Evolutionary conservation across 92 coral and sea anemone genomes (phyloP).

Genomic region (Metridium senile): DNA sequence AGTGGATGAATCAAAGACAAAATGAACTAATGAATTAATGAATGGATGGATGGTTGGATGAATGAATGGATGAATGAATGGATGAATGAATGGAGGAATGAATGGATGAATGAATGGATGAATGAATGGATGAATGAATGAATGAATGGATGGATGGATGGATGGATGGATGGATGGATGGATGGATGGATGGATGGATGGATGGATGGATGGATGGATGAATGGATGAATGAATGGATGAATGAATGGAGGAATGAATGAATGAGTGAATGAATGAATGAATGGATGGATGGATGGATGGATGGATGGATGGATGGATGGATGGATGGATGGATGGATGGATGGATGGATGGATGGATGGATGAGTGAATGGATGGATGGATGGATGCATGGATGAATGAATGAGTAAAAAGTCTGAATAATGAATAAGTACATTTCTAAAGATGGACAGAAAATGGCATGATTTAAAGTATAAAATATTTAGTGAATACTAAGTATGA

Average conservation of each 20-base stretch:
- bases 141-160: not conserved
- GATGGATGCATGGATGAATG: not conserved
- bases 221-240: not conserved
- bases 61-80: conserved; percentile 11
- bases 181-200: conserved; percentile 4
- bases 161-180: not conserved
- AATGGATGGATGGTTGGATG: not conserved
- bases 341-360: not conserved
- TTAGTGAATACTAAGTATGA: no score
- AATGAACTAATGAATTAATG: not conserved
- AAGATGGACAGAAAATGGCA: no score
- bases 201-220: not conserved
- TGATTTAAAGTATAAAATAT: no score
- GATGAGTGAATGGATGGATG: no score
- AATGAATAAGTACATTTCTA: no score
- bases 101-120: not conserved
- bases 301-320: not conserved
- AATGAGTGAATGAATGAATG: conserved; percentile 4
- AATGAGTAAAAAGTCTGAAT: no score
- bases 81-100: not conserved
- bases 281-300: not conserved
- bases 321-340: conserved; percentile 6
- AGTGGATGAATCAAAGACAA: conserved; percentile 9
- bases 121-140: conserved; percentile 12
- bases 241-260: conserved; percentile 3